Percentiles rank a stretch among this genome's conserved stretches.
Conservation (phyloP, 2,113 vertebrate species). For the Clupea harengus region DNA sequence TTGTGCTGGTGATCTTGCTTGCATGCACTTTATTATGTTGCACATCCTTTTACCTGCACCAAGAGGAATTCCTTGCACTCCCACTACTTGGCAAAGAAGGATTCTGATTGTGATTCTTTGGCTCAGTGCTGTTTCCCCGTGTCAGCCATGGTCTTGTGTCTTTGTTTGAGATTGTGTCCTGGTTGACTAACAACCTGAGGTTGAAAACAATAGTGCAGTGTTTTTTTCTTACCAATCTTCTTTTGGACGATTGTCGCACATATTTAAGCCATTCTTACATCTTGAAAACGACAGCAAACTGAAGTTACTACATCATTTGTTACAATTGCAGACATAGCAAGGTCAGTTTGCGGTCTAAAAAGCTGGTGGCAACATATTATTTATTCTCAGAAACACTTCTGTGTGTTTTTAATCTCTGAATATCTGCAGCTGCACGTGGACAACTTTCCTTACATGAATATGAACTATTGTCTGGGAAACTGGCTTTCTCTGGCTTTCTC, state of each 20-base stretch:
- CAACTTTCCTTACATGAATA: too few relatives aligned
- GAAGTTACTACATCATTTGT: not conserved
- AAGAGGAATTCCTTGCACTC: too few relatives aligned
- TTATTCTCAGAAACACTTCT: not conserved
- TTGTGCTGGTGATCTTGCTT: too few relatives aligned
- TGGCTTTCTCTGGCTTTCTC: too few relatives aligned
- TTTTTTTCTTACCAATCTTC: not conserved
- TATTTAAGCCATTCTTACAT: not conserved
- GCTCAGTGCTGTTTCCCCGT: too few relatives aligned
- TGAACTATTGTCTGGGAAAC: too few relatives aligned
- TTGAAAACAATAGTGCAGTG: not conserved
- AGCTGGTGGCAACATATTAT: not conserved
- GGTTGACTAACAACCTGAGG: not conserved
- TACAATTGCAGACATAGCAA: not conserved
- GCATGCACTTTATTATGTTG: too few relatives aligned
- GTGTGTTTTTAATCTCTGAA: not conserved
- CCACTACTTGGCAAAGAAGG: too few relatives aligned
- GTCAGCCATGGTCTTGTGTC: too few relatives aligned
- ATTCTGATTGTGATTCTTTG: too few relatives aligned
- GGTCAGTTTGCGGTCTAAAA: not conserved
- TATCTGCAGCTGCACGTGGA: not conserved
- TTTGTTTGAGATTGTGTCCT: not conserved
- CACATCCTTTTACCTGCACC: too few relatives aligned
- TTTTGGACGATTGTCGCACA: not conserved
- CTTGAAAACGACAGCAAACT: not conserved